Percentiles rank a stretch among this genome's conserved stretches.
phyloP scores from a whole-genome alignment of 2,888 invertebrate genomes.

The Podabrus alpinus region DNA sequence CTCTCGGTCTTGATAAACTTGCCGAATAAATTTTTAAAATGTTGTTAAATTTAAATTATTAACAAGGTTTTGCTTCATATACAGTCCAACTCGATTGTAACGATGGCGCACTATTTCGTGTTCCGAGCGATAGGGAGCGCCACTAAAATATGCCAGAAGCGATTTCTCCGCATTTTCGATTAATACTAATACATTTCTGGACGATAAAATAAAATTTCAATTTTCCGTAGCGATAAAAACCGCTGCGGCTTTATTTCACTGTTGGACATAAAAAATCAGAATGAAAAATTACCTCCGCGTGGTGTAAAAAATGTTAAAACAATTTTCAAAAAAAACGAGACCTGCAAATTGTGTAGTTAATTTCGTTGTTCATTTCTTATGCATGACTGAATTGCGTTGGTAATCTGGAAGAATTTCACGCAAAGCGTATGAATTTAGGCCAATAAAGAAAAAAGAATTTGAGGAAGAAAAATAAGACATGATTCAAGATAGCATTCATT shows the following conservation, averaged over 20 bases:
- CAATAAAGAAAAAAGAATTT: background rate
- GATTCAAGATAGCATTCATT: background rate
- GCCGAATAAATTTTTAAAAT: background rate
- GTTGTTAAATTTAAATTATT: background rate
- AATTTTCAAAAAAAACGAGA: background rate
- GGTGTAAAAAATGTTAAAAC: background rate
- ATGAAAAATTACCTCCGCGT: background rate
- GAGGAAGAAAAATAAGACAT: background rate
- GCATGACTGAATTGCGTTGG: constrained; percentile 15
- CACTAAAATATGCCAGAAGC: too few species aligned
- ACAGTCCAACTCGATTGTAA: background rate
- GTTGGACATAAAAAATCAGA: background rate
- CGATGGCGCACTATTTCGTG: background rate
- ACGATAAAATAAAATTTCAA: background rate
- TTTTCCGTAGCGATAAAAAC: background rate
- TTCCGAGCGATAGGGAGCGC: too few species aligned
- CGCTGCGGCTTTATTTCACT: background rate
- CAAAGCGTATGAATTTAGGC: constrained; percentile 6
- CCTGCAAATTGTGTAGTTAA: constrained; percentile 1
- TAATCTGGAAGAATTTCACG: constrained; percentile 13
- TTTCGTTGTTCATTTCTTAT: constrained; percentile 12
- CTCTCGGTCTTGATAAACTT: background rate
- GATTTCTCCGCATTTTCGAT: background rate
- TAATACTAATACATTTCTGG: background rate
- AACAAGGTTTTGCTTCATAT: background rate